Evolutionary conservation across 2,113 vertebrate genomes (phyloP).

Genomic region (Python bivittatus): DNA sequence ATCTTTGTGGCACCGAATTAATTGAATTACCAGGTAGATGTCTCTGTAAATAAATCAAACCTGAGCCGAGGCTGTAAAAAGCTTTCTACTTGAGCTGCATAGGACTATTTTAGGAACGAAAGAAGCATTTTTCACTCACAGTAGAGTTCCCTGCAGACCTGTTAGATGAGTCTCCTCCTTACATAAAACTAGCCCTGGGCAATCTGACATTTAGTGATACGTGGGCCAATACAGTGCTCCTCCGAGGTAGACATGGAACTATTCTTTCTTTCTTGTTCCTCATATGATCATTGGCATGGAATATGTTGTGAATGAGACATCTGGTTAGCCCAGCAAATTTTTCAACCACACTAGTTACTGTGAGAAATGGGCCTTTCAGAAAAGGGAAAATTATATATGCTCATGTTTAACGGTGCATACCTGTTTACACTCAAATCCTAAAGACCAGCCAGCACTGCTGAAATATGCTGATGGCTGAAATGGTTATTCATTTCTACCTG

Average conservation of each 20-base stretch:
- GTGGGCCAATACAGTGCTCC: not conserved
- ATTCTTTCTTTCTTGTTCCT: not conserved
- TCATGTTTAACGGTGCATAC: not conserved
- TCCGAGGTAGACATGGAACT: not conserved
- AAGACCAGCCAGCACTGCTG: not conserved
- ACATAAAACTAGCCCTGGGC: not conserved
- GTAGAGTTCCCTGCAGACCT: not conserved
- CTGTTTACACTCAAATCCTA: not conserved
- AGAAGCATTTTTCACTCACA: slow-evolving; percentile 13
- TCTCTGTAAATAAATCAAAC: not conserved
- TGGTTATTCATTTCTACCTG: not conserved
- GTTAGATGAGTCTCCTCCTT: not conserved
- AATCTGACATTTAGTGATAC: not conserved
- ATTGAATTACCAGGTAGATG: not conserved
- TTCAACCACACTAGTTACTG: not conserved
- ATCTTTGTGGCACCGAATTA: not conserved
- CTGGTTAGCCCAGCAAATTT: not conserved
- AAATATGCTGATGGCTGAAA: not conserved
- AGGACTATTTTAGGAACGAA: not conserved
- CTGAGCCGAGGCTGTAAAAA: not conserved
- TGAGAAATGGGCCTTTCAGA: not conserved
- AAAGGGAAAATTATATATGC: not conserved
- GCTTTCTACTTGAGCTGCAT: not conserved
- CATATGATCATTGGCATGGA: not conserved
- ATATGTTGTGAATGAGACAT: not conserved